Evolutionary conservation across 2,113 vertebrate species (phyloP), one percentile per base, ranked within the genome.

Genomic region (Pollimyrus isidori): DNA sequence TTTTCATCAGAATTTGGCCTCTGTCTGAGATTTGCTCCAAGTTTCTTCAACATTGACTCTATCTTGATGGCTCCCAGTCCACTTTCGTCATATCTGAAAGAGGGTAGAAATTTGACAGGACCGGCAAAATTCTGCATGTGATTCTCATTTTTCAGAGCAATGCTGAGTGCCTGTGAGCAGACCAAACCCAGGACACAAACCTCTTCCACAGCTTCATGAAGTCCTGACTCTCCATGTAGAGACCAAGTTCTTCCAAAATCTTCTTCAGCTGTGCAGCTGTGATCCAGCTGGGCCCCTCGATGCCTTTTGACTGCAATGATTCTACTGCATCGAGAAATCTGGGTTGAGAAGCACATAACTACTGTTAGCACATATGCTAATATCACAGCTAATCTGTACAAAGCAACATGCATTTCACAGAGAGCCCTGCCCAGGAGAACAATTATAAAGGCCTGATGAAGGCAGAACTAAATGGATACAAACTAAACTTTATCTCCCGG

Each of bases 121-220:
- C 7, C 58, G 13, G 49, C 87, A 88, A 45, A 42, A 21, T 88
- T 23, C 56, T 35, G 39, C 11, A 48, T 73, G 19, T 42, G 1
- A 58, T 42, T 45, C 19, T 48, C 2, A 45, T 62, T 39, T 86
- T 52, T 52, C 10, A 35, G 26, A 53, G 30, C 46, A 17, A 35
- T 53, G 17, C 26, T 4, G 46, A 30, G 13, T 10, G n/a, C 26
- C n/a, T 53, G 53, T 30, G 5, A 19, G 53, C 39, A 6, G 9
- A 80, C 35, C 35, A 80, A 42, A 7, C 35, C 73, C 35, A 19
- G 35, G 26, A 11, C 7, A 17, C 21, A 42, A 6, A 92, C 92
- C 93, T 93, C 90, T 91, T 93, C 92, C 92, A 94, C n/a, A 94
- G 89, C 89, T 93, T 94, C 26, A 93, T 91, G 69, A 94, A 93